phyloP scores from a whole-genome alignment of 1,140 invertebrate species.

The Drusus annulatus region DNA sequence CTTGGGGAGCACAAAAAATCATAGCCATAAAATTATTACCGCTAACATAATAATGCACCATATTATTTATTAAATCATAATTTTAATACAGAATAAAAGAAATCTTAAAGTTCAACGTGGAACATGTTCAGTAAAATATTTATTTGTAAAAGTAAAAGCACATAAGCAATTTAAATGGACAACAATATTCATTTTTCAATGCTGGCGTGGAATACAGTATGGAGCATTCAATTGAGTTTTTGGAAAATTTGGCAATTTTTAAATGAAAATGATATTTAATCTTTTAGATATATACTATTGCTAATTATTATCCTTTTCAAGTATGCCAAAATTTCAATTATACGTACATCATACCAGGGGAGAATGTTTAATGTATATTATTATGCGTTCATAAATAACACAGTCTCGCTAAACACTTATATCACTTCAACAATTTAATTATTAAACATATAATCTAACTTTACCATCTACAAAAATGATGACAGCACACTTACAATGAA shows the following conservation, averaged over 20 bases:
- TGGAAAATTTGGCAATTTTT: no score
- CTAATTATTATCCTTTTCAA: no score
- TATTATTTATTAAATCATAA: conserved; percentile 13
- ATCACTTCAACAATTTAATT: conserved; percentile 49
- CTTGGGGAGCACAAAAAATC: conserved; percentile 22
- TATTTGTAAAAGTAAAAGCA: conserved; percentile 22
- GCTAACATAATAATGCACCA: conserved; percentile 32
- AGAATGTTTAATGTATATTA: conserved; percentile 8
- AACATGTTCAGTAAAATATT: conserved; percentile 15
- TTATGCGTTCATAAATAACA: conserved; percentile 49
- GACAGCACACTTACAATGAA: conserved; percentile 27
- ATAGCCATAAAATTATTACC: conserved; percentile 9
- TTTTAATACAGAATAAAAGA: conserved; percentile 10
- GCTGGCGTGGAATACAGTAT: background rate
- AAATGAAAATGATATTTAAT: no score
- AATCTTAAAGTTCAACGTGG: conserved; percentile 12
- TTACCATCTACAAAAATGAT: conserved; percentile 30
- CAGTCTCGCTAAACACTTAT: conserved; percentile 50
- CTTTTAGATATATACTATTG: no score
- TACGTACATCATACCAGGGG: conserved; percentile 1
- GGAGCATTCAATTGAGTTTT: background rate
- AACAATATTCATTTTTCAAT: background rate
- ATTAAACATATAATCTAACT: conserved; percentile 39
- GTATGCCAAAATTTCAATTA: background rate
- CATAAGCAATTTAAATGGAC: conserved; percentile 24